phyloP scores from a whole-genome alignment of 1,140 invertebrate genomes.

The Brachystomella parvula region DNA sequence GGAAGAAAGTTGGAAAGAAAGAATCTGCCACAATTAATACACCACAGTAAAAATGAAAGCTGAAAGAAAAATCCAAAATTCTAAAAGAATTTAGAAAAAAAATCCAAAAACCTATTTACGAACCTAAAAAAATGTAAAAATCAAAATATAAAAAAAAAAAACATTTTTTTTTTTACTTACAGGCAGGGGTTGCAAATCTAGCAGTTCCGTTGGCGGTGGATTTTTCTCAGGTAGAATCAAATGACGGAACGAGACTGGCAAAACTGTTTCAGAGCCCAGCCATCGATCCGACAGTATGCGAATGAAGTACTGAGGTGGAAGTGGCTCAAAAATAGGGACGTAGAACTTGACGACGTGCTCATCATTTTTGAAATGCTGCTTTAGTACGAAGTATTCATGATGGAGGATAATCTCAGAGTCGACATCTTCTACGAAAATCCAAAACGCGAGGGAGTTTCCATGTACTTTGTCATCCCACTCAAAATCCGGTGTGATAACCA shows the following conservation, averaged over 20 bases:
- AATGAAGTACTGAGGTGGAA: slow-evolving; percentile 97
- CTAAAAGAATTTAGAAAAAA: too few relatives aligned
- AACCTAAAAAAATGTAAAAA: slow-evolving; percentile 17
- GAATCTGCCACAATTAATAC: too few relatives aligned
- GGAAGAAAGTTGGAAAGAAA: too few relatives aligned
- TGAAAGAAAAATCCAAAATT: too few relatives aligned
- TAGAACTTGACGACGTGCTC: slow-evolving; percentile 97
- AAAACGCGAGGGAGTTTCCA: slow-evolving; percentile 93
- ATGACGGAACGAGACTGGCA: slow-evolving; percentile 96
- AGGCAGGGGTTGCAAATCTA: slow-evolving; percentile 95
- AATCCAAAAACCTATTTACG: too few relatives aligned
- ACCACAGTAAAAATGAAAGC: too few relatives aligned
- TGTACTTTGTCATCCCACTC: slow-evolving; percentile 98
- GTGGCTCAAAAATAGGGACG: slow-evolving; percentile 94
- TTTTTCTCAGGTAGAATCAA: slow-evolving; percentile 97
- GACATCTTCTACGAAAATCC: slow-evolving; percentile 95
- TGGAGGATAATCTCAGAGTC: slow-evolving; percentile 93
- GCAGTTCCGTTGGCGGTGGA: slow-evolving; percentile 89
- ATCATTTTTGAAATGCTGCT: slow-evolving; percentile 86
- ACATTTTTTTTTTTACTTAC: slow-evolving; percentile 43
- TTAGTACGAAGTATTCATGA: slow-evolving; percentile 95
- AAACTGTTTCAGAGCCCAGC: slow-evolving; percentile 88
- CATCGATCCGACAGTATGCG: slow-evolving; percentile 55
- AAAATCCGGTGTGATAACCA: slow-evolving; percentile 98
- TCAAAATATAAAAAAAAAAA: slow-evolving; percentile 11